A percentile compares a stretch with the other conserved stretches of the same genome.
Conservation (phyloP, 2,888 invertebrate genomes). For the Aphodius granarius region DNA sequence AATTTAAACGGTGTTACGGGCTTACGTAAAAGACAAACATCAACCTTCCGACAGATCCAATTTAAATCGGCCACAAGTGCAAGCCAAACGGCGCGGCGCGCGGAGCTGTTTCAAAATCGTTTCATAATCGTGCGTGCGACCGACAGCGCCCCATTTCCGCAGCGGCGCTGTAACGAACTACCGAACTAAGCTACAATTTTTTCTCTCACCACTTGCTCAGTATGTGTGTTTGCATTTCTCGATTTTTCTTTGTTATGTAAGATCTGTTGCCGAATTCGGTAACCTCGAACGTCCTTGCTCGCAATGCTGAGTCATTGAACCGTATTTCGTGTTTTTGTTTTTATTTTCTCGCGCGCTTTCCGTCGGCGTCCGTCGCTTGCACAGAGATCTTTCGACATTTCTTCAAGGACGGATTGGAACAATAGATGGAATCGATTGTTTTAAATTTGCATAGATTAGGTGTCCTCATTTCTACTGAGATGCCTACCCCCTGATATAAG, state of each 20-base stretch:
- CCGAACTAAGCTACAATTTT: neutral
- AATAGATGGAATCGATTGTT: conserved; percentile 8
- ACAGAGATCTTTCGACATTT: conserved; percentile 4
- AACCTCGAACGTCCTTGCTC: conserved; percentile 15
- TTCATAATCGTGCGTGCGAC: neutral
- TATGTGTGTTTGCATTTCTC: neutral
- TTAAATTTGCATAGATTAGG: neutral
- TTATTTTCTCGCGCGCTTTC: conserved; percentile 1
- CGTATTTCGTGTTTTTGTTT: conserved; percentile 3
- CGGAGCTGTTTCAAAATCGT: neutral
- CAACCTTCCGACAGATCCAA: neutral
- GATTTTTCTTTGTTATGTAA: neutral
- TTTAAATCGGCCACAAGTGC: neutral
- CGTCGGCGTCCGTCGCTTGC: neutral
- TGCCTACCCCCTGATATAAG: too few relatives aligned
- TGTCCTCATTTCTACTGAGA: too few relatives aligned
- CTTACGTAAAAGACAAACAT: neutral
- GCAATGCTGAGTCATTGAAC: conserved; percentile 16
- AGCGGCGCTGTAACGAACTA: neutral
- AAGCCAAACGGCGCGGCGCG: neutral
- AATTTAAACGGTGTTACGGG: neutral
- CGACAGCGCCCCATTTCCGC: neutral
- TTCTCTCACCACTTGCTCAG: neutral
- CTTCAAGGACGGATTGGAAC: neutral
- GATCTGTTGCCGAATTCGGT: neutral